Evolutionary conservation across 2,797 vertebrate genomes (phyloP), one percentile per base, ranked within the genome.

Genomic region (Meriones psammophilus): DNA sequence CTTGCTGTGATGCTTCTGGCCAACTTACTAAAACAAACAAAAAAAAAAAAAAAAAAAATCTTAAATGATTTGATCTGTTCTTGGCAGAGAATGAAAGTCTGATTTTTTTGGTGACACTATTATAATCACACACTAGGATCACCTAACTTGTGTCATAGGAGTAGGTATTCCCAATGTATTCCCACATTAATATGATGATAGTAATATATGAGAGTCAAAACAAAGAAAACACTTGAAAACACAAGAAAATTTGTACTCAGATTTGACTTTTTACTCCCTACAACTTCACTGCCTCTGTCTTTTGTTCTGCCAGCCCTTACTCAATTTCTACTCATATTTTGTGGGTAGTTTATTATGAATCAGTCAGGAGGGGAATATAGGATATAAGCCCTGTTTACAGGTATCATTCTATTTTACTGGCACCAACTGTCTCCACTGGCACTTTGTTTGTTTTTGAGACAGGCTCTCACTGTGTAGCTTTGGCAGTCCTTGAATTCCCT

Each of bases 81-180:
- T 81, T 81, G 90, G 58, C 10, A 42, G 64, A 84, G 60, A 91
- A 88, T 56, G 30, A 88, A 89, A 81, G 54, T 50, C 36, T 73
- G 68, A 77, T 54, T 39, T 85, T 54, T 39, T 85, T 50, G 60
- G 71, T 50, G 78, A 80, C n/a, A 36, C 64, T 58, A 12, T 1
- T 30, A 50, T 42, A 74, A 4, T 39, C 83, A 56, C 20, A 50
- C 30, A 50, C 22, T 3, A 2, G 28, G 66, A 9, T 73, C 76
- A 33, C 60, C 15, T 88, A 86, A 88, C 50, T 84, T 86, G 60
- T 78, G 68, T 56, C 60, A 8, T 6, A 33, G 15, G 33, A 39
- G 42, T 30, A 39, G 46, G 33, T 15, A 3, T 17, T 56, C 14
- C 64, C 5, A 20, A 1, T n/a, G 74, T 58, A 58, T 85, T 22